Percentiles rank a stretch among this genome's conserved stretches.
These are phyloP conservation scores for Chelon labrosus DNA, from an alignment of 2,797 vertebrate species.

Conservation along the genomic window DNA sequence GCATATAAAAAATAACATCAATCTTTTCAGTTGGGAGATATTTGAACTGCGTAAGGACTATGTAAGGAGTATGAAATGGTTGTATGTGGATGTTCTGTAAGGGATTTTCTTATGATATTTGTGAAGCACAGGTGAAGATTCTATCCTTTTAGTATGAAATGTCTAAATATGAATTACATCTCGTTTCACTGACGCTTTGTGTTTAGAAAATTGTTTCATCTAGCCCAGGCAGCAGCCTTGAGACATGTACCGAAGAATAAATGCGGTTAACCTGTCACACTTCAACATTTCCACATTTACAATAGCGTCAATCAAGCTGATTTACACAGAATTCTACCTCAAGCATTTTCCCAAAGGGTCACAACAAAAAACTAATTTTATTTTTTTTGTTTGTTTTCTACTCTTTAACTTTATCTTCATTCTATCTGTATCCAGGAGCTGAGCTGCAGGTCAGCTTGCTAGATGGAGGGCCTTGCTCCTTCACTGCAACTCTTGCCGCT, in stretches of 20 bases:
- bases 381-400: background rate
- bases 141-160: background rate
- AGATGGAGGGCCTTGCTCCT: constrained; percentile 8
- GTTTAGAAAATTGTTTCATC: background rate
- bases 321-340: background rate
- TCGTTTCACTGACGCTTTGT: background rate
- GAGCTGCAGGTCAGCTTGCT: constrained; percentile 18
- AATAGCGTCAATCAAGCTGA: constrained; percentile 4
- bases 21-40: no score
- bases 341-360: background rate
- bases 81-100: background rate
- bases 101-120: background rate
- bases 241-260: background rate
- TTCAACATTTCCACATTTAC: background rate
- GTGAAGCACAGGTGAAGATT: background rate
- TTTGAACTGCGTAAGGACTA: background rate
- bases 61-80: background rate
- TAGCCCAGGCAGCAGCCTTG: background rate
- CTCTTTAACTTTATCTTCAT: background rate
- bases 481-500: constrained; percentile 1
- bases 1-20: background rate
- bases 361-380: no score
- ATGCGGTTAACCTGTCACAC: constrained; percentile 8
- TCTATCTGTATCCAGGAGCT: constrained; percentile 10
- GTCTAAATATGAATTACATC: background rate